A percentile compares a stretch with the other conserved stretches of the same genome.
These are phyloP conservation scores for Merluccius polli DNA, from an alignment of 2,797 vertebrate genomes.

Conservation along the genomic window DNA sequence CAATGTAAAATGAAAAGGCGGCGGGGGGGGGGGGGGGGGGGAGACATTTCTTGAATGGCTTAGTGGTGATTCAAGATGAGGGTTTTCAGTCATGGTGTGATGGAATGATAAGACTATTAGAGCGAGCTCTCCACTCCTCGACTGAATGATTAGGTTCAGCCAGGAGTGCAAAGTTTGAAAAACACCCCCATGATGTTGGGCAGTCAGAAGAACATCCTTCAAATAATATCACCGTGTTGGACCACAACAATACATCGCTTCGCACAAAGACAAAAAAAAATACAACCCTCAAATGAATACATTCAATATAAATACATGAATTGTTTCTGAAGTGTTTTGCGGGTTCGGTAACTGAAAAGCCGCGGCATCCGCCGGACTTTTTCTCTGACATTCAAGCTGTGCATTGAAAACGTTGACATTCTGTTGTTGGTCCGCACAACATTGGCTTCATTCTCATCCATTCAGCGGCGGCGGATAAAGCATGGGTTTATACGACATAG, in stretches of 20 bases:
- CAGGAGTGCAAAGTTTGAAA: neutral
- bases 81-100: slow-evolving; percentile 20
- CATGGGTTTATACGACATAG: slow-evolving; percentile 2
- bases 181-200: neutral
- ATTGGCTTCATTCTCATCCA: neutral
- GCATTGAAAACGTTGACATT: slow-evolving; percentile 5
- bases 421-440: slow-evolving; percentile 9
- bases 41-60: neutral
- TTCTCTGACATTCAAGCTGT: neutral
- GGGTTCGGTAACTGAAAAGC: neutral
- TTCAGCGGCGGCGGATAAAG: neutral
- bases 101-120: neutral
- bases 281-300: neutral
- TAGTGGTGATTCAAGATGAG: neutral
- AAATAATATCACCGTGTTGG: neutral
- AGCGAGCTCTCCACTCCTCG: slow-evolving; percentile 3
- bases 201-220: neutral
- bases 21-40: too few species aligned
- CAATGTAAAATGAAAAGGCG: too few species aligned
- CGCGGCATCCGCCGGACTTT: neutral
- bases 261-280: neutral
- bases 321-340: neutral
- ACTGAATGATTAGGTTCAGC: slow-evolving; percentile 13
- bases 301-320: neutral
- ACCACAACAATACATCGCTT: neutral